Percentiles rank a stretch among this genome's conserved stretches.
phyloP scores from a whole-genome alignment of 2,888 invertebrate species.

The Toxonevra muliebris region DNA sequence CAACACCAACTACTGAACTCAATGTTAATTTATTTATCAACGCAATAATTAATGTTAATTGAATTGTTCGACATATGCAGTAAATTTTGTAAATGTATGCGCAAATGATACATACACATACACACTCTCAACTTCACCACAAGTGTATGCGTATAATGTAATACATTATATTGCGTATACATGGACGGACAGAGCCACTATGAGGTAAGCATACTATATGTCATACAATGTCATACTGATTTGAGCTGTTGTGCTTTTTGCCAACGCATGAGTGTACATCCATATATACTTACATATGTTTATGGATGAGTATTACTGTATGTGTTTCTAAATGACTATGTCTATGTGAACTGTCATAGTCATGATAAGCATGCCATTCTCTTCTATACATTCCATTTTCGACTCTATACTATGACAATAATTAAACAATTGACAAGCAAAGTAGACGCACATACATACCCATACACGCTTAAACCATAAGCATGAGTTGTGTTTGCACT shows the following conservation, averaged over 20 bases:
- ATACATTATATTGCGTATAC: background rate
- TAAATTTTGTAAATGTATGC: conserved; percentile 5
- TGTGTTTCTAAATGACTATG: too few species aligned
- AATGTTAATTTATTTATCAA: conserved; percentile 39
- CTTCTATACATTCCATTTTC: too few species aligned
- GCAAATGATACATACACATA: background rate
- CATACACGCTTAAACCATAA: background rate
- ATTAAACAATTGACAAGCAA: conserved; percentile 1
- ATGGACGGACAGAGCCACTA: background rate
- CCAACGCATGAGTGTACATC: background rate
- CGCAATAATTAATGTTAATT: conserved; percentile 39
- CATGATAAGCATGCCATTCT: too few species aligned
- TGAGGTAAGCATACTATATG: background rate
- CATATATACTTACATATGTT: conserved; percentile 9
- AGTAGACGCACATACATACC: background rate
- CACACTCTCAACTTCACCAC: background rate
- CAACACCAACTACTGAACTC: background rate
- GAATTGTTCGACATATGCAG: conserved; percentile 25
- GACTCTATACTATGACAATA: background rate
- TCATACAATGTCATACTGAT: background rate
- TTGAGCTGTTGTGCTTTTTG: background rate
- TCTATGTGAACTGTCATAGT: too few species aligned
- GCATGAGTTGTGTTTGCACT: background rate
- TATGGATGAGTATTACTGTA: conserved; percentile 9
- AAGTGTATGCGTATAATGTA: background rate